These are phyloP conservation scores for Chionoecetes opilio DNA, from an alignment of 1,140 invertebrate genomes.

Conservation along the genomic window DNA sequence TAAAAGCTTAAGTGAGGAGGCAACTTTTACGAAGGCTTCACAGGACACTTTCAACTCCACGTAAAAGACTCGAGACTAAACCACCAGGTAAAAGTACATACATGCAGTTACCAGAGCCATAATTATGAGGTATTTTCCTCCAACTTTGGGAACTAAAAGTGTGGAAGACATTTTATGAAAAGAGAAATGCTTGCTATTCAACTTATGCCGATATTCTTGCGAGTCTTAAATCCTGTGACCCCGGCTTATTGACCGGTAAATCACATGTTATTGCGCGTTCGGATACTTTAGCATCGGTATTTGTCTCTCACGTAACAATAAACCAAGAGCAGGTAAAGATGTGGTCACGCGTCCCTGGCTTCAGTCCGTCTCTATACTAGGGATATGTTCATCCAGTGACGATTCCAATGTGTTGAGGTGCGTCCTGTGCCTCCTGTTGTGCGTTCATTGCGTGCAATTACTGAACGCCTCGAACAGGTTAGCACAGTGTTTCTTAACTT, in stretches of 20 bases:
- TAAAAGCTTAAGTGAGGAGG: too few relatives aligned
- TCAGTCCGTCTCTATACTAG: neutral
- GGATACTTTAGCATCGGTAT: neutral
- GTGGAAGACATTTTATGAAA: neutral
- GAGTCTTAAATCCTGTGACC: neutral
- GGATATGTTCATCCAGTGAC: neutral
- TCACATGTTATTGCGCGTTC: constrained; percentile 13
- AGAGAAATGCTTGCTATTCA: neutral
- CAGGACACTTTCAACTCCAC: too few relatives aligned
- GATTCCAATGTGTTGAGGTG: neutral
- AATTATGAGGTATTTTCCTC: neutral
- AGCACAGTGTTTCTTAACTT: too few relatives aligned
- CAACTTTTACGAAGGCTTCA: too few relatives aligned
- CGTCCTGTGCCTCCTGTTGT: too few relatives aligned
- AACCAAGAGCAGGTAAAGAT: neutral
- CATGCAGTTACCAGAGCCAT: neutral
- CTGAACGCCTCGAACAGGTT: too few relatives aligned
- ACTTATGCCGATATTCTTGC: neutral
- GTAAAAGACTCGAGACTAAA: too few relatives aligned
- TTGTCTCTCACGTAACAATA: constrained; percentile 10
- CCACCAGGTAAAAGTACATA: too few relatives aligned
- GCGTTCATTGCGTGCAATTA: too few relatives aligned
- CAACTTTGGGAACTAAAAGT: neutral
- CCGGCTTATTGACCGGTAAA: neutral
- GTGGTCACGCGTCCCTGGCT: neutral